Base-by-base conservation (phyloP, 2,113 vertebrate genomes). In the Protomyctophum bolini region DNA sequence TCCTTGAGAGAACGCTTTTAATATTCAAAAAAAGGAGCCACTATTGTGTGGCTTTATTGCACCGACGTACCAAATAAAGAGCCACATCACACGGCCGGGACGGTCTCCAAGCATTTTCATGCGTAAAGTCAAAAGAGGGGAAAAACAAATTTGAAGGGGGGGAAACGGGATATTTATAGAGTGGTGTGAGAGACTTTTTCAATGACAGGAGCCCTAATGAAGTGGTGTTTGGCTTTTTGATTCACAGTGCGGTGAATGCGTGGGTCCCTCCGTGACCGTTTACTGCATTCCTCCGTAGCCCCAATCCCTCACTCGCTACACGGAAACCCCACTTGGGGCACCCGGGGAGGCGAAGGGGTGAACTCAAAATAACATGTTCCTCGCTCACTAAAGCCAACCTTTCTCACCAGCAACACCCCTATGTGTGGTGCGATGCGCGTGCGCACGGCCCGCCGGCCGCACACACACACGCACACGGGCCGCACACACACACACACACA, bases 41-140 rank as follows among this genome's bases (percentile, higher is more conserved):
- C 89, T 86, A 92, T 92, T 89, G 91, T 92, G 93, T 75, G 92
- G 91, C 93, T 90, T 41, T 85, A 77, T 86, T 86, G 81, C 72
- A 67, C 86, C 86, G 87, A 89, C 81, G 91, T 88, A 91, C 86
- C 89, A 91, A 92, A 92, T 91, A 92, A 91, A 87, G 90, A 91
- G 86, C 93, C 92, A 93, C 93, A 94, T 94, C 90, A 90, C 85
- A 93, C 80, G 76, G 84, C 81, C 87, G 87, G 85, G 89, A 92
- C 86, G 7, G 79, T 84, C 85, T 77, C 85, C 82, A 88, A 91
- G 85, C 89, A 92, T 92, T 93, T 92, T 91, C 90, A 91, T 91
- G 88, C 87, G 80, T 79, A 77, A 72, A 89, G 79, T 87, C 88
- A 88, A 82, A 83, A 84, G 78, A 91, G 82, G 87, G 88, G n/a